A percentile compares a stretch with the other conserved stretches of the same genome.
phyloP scores from a whole-genome alignment of 1,140 invertebrate genomes.

The Drosophila tsacasi region DNA sequence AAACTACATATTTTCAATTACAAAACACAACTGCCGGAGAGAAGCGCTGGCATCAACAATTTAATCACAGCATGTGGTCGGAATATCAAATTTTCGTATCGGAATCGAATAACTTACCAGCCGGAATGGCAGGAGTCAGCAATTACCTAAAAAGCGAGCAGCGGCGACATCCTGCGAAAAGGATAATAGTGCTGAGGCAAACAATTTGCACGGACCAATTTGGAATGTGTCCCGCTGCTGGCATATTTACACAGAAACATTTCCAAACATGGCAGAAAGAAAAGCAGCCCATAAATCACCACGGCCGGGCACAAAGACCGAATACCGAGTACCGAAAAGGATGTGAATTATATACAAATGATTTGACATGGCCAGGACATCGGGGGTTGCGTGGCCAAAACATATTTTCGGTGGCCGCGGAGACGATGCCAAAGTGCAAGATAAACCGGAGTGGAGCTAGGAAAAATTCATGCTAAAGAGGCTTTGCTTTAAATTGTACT shows the following conservation, averaged over 20 bases:
- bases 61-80: constrained; percentile 82
- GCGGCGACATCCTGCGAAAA: constrained; percentile 58
- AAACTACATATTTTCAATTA: constrained; percentile 79
- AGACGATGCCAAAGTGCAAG: constrained; percentile 68
- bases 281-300: constrained; percentile 73
- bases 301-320: constrained; percentile 39
- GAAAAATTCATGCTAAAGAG: constrained; percentile 3
- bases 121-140: constrained; percentile 73
- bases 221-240: constrained; percentile 60
- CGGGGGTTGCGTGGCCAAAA: constrained; percentile 17
- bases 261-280: constrained; percentile 55
- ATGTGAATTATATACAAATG: constrained; percentile 84
- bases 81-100: constrained; percentile 81
- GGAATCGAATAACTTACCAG: constrained; percentile 67
- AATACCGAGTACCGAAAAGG: constrained; percentile 56
- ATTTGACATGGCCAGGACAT: constrained; percentile 72
- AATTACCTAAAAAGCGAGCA: constrained; percentile 74
- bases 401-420: constrained; percentile 30
- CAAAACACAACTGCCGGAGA: constrained; percentile 31
- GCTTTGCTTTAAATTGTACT: background rate
- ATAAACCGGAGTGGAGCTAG: constrained; percentile 47
- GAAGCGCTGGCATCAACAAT: constrained; percentile 63
- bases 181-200: constrained; percentile 80
- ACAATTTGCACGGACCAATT: constrained; percentile 66
- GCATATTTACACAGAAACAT: constrained; percentile 65